phyloP scores from a whole-genome alignment of 2,797 vertebrate species.

The Arremon aurantiirostris region DNA sequence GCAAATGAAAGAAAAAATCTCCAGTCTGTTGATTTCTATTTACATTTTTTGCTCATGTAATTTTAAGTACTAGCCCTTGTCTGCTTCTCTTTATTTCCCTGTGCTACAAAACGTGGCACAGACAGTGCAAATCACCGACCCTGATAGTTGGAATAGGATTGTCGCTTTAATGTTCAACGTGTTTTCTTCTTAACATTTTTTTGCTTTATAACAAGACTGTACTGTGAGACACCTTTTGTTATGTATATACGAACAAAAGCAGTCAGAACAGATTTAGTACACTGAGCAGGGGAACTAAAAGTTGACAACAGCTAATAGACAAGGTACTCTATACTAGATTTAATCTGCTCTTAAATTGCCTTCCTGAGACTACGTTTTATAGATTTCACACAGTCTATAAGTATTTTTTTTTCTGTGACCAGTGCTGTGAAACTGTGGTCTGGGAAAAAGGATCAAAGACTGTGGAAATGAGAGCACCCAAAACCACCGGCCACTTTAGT shows the following conservation, averaged over 20 bases:
- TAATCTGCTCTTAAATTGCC: neutral
- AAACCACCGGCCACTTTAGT: neutral
- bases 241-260: slow-evolving; percentile 56
- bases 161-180: slow-evolving; percentile 46
- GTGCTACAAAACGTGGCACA: neutral
- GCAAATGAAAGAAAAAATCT: slow-evolving; percentile 25
- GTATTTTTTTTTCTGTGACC: neutral
- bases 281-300: slow-evolving; percentile 14
- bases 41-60: slow-evolving; percentile 9
- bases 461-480: neutral
- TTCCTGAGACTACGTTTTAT: neutral
- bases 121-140: neutral
- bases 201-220: slow-evolving; percentile 35
- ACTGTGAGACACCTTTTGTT: slow-evolving; percentile 53
- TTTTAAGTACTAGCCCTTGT: slow-evolving; percentile 36
- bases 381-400: neutral
- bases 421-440: neutral
- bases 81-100: neutral
- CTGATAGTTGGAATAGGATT: slow-evolving; percentile 10
- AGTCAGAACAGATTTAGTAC: slow-evolving; percentile 55
- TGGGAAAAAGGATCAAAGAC: neutral
- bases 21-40: slow-evolving; percentile 18
- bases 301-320: slow-evolving; percentile 27
- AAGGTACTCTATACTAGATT: neutral
- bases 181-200: slow-evolving; percentile 45